A percentile compares a stretch with the other conserved stretches of the same genome.
These are phyloP conservation scores for Xylophagus ater DNA, from an alignment of 2,888 invertebrate species.

Conservation along the genomic window DNA sequence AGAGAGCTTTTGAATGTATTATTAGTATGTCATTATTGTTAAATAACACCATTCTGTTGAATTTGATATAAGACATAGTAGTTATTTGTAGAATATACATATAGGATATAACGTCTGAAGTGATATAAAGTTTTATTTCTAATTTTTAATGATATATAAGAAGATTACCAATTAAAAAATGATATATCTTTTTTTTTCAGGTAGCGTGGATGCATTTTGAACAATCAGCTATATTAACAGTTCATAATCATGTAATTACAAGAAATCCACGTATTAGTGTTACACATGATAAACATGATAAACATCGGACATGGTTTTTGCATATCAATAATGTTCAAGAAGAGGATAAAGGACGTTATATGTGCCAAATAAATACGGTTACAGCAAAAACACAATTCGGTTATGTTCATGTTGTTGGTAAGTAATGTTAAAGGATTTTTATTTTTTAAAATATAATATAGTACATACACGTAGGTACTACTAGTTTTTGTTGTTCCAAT, in stretches of 20 bases:
- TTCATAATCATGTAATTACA: constrained; percentile 89
- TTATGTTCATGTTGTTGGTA: constrained; percentile 84
- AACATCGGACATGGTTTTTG: constrained; percentile 81
- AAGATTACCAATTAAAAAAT: no score
- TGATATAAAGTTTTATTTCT: no score
- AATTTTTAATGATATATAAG: no score
- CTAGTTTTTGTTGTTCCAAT: no score
- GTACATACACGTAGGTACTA: no score
- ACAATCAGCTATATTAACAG: constrained; percentile 84
- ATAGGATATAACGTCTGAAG: no score
- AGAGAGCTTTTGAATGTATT: no score
- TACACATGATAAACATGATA: constrained; percentile 72
- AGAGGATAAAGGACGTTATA: constrained; percentile 83
- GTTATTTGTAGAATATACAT: no score
- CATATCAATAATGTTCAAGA: constrained; percentile 87
- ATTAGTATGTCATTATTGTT: no score
- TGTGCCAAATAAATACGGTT: constrained; percentile 91
- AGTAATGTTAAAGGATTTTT: constrained; percentile 26
- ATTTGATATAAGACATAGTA: no score
- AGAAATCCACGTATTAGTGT: constrained; percentile 85
- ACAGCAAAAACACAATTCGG: constrained; percentile 88
- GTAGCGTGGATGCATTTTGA: constrained; percentile 96
- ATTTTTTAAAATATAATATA: no score
- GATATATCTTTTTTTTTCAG: constrained; percentile 42
- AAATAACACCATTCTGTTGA: no score